Evolutionary conservation across 2,888 invertebrate genomes (phyloP), one percentile per base, ranked within the genome.

Genomic region (Erannis defoliaria): DNA sequence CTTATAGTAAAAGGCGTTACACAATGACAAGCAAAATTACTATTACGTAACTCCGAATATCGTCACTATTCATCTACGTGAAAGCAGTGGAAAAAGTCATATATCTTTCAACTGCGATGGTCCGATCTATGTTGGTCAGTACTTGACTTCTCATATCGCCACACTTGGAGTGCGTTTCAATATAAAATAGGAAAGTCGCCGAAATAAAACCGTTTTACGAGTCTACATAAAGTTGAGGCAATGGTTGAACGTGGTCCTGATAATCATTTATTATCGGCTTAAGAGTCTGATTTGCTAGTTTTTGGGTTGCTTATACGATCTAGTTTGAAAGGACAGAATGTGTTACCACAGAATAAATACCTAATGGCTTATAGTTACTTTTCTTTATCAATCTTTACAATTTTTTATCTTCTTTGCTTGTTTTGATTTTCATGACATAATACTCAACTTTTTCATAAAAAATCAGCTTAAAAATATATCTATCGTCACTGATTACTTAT

Each of bases 261-360:
- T 54, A 55, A 60, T 49, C 55, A 29, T 55, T 54, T 50, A 49
- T 29, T 55, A 43, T 60, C 54, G 49, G 49, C 35, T 40, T 40
- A 26, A 26, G 45, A 31, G 5, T 31, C 18, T 31, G 31, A 29
- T 45, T 29, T 46, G 31, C 16, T 29, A 3, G 9, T 46, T 46
- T 46, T 18, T 9, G 46, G 31, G 10, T 45, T 9, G 16, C 45
- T 43, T n/a, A 14, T 43, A 19, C 19, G 43, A 26, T 14, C 6
- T 6, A 19, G 16, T 42, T 21, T 6, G 14, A 43, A 43, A 43
- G 14, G 18, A 43, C 23, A 43, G 23, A 14, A 40, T 19, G 12
- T 40, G 10, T 19, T 12, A 3, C 10, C 10, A 14, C 16, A 23
- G 2, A 23, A 5, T 5, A 4, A 23, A 4, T 4, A 2, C 23